Conservation (phyloP, 2,888 invertebrate genomes). For the Drosophila suboccidentalis region DNA sequence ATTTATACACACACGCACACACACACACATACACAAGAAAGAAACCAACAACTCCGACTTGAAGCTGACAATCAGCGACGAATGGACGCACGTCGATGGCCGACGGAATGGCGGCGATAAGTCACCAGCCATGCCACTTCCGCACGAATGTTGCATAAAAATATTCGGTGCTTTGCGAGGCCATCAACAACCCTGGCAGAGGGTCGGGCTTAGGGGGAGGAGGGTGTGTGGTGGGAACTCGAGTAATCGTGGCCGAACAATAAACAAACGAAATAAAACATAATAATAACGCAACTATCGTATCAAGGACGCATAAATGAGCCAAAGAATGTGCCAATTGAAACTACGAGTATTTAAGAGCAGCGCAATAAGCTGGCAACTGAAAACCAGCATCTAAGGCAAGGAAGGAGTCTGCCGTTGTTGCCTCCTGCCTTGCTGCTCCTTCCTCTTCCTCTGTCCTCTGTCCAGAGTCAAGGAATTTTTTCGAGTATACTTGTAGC, state of each 20-base stretch:
- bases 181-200: conserved; percentile 9
- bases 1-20: conserved; percentile 75
- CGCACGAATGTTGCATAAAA: conserved; percentile 70
- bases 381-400: conserved; percentile 37
- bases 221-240: background rate
- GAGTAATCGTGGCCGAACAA: background rate
- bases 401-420: conserved; percentile 1
- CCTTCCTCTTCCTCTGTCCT: conserved; percentile 7
- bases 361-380: conserved; percentile 6
- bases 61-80: conserved; percentile 52
- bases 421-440: background rate
- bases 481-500: conserved; percentile 24
- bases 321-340: conserved; percentile 54
- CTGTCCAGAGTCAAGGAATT: conserved; percentile 47
- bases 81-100: conserved; percentile 55
- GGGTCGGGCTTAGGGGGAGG: background rate
- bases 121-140: conserved; percentile 75
- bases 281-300: conserved; percentile 51
- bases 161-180: conserved; percentile 32
- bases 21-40: conserved; percentile 45
- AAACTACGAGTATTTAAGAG: conserved; percentile 70
- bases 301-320: conserved; percentile 41
- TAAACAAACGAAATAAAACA: conserved; percentile 13
- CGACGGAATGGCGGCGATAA: conserved; percentile 77
- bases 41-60: conserved; percentile 3